Base-by-base conservation (phyloP, 1,140 invertebrate species). In the Hyposmocoma kahamanoa region DNA sequence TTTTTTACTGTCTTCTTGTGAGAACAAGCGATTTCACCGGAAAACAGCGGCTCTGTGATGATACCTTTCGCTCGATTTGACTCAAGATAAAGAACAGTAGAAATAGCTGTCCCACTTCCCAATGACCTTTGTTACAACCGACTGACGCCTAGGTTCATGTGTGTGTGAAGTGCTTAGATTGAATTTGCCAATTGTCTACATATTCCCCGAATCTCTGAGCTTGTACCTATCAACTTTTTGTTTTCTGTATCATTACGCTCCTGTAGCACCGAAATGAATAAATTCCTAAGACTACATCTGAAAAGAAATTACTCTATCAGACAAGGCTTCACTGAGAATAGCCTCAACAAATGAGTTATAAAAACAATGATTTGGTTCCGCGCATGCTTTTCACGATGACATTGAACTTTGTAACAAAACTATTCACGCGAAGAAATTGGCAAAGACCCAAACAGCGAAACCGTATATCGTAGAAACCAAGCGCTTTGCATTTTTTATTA, bases 11-110 rank as follows among this genome's bases (percentile, higher is more conserved):
- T 45, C 52, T 62, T n/a, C 66, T 62, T 80, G 77, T 78, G 80
- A 79, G 76, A 79, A 66, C 43, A 79, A 59, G 60, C 66, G 78
- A 84, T 82, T 84, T 82, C 81, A 74, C 74, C 75, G 72, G 68
- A 72, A 84, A 74, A 72, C 71, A 62, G 42, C 55, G 53, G n/a
- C n/a, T n/a, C 36, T 62, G 53, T 57, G 67, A 69, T 69, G 69
- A 73, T 74, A 73, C 74, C 72, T 80, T 84, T 80, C 78, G 74
- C 74, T 84, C 71, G 61, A 72, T 80, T 70, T 63, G 59, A 63
- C 62, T 69, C 51, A 54, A 66, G 62, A 72, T 75, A 73, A 61
- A 68, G 57, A 68, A 60, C 65, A 64, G 60, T 58, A 76, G 75
- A 72, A 80, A 76, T 59, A 51, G 49, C 54, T 68, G 74, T 63